These are phyloP conservation scores for Cyanocitta stelleri DNA, from an alignment of 2,113 vertebrate genomes.

Conservation along the genomic window DNA sequence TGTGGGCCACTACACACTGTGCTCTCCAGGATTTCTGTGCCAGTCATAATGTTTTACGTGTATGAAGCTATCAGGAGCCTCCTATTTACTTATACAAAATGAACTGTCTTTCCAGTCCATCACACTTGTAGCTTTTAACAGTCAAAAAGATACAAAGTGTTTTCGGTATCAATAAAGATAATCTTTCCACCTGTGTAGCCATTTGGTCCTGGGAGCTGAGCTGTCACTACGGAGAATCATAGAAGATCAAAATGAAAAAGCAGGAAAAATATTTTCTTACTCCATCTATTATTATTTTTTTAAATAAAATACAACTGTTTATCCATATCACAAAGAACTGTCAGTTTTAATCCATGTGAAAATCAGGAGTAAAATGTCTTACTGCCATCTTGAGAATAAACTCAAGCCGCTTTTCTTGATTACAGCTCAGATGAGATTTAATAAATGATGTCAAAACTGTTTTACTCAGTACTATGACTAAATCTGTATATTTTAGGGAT, in stretches of 20 bases:
- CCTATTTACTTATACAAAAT: not conserved
- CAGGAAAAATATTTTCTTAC: not conserved
- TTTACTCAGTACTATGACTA: not conserved
- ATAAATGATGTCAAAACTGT: not conserved
- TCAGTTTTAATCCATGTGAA: conserved; percentile 1
- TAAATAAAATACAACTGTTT: not conserved
- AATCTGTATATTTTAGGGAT: not conserved
- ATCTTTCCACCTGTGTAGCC: conserved; percentile 94
- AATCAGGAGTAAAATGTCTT: not conserved
- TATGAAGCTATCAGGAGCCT: not conserved
- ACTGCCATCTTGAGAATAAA: not conserved
- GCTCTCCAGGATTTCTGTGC: not conserved
- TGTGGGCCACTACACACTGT: not conserved
- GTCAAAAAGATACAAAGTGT: conserved; percentile 93
- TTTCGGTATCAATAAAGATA: conserved; percentile 97
- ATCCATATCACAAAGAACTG: not conserved
- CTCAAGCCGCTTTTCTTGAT: not conserved
- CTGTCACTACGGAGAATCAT: conserved; percentile 78
- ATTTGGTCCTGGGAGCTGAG: conserved; percentile 89
- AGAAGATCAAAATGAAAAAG: conserved; percentile 25
- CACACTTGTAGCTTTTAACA: not conserved
- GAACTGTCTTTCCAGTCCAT: not conserved
- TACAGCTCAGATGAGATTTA: not conserved
- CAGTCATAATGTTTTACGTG: not conserved
- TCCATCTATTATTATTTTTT: not conserved